These are phyloP conservation scores for Microcebus ravelobensis DNA, from an alignment of 2,113 vertebrate genomes.

Conservation along the genomic window DNA sequence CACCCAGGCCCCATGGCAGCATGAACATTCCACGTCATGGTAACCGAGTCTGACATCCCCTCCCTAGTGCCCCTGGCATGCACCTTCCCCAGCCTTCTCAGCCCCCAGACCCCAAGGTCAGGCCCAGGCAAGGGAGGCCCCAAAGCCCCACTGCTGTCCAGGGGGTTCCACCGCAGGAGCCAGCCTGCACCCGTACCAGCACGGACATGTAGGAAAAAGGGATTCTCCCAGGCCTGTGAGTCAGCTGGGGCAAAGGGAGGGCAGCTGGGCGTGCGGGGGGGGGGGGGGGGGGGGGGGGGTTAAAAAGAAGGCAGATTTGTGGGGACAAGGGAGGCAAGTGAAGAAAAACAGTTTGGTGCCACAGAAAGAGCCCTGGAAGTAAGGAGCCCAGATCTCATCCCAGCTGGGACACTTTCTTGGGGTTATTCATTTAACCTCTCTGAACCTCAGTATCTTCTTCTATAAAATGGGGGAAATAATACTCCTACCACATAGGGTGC, in stretches of 20 bases:
- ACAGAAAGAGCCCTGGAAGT: not conserved
- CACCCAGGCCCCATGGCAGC: conserved; percentile 81
- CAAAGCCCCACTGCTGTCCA: not conserved
- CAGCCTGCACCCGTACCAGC: too few species aligned
- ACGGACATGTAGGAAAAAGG: not conserved
- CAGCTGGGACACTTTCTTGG: not conserved
- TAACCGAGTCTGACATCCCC: conserved; percentile 83
- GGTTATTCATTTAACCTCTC: not conserved
- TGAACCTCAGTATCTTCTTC: not conserved
- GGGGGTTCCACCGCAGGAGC: not conserved
- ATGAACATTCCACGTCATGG: conserved; percentile 74
- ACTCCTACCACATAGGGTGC: not conserved
- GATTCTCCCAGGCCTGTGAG: not conserved
- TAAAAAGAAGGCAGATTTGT: not conserved
- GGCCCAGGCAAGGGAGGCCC: not conserved
- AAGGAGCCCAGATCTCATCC: not conserved
- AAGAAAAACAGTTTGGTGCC: not conserved
- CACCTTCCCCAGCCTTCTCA: not conserved
- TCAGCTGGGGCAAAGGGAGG: not conserved
- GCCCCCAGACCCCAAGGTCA: not conserved
- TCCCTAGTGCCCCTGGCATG: not conserved
- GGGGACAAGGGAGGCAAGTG: not conserved
- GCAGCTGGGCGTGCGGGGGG: not conserved
- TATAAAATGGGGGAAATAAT: not conserved
- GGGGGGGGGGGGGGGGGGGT: fast-evolving